Evolutionary conservation across 2,113 vertebrate species (phyloP).

Genomic region (Periophthalmus modestus): DNA sequence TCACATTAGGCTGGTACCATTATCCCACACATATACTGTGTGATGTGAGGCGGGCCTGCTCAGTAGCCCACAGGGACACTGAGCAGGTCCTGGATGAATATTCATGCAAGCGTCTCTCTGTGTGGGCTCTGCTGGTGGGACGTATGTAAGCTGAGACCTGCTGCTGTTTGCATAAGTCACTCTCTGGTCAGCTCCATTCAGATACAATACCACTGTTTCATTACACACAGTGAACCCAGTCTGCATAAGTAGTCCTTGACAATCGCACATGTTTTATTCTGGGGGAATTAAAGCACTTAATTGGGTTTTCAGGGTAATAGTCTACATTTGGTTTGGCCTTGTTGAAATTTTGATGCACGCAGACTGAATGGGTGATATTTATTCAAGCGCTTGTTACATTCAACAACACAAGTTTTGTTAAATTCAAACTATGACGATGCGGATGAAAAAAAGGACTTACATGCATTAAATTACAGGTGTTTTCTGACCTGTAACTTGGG

Average conservation of each 20-base stretch:
- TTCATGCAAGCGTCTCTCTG: conserved; percentile 50
- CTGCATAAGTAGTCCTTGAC: conserved; percentile 7
- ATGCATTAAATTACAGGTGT: too few species aligned
- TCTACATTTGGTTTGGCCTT: neutral
- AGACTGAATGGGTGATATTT: neutral
- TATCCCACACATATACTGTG: conserved; percentile 17
- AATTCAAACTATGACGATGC: neutral
- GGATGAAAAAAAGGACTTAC: neutral
- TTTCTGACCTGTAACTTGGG: too few species aligned
- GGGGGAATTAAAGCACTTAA: neutral
- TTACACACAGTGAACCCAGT: conserved; percentile 18
- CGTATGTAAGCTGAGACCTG: conserved; percentile 27
- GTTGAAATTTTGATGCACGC: neutral
- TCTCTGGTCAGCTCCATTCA: conserved; percentile 17
- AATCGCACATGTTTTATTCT: conserved; percentile 20
- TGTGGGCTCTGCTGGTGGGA: conserved; percentile 53
- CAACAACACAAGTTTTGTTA: neutral
- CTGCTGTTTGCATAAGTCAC: conserved; percentile 17
- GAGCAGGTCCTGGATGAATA: conserved; percentile 50
- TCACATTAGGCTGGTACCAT: neutral
- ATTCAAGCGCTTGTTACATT: neutral
- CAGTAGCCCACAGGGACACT: conserved; percentile 22
- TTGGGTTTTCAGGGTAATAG: neutral
- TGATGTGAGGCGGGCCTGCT: conserved; percentile 32
- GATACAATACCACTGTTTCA: conserved; percentile 21